phyloP scores from a whole-genome alignment of 2,113 vertebrate species.

The Ceyx margarethae region DNA sequence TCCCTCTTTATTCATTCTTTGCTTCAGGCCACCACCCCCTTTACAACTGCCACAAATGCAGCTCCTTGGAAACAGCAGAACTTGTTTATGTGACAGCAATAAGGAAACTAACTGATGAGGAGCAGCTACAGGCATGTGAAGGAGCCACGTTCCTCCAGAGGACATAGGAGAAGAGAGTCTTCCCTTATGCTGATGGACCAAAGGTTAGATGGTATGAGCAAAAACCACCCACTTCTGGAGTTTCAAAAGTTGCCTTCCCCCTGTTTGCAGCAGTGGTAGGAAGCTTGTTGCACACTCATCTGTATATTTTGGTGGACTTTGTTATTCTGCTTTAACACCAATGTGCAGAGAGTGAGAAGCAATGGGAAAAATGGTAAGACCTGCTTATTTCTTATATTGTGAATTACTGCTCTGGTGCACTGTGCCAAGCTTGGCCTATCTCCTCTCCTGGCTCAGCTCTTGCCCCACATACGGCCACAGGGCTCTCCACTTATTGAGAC shows the following conservation, averaged over 20 bases:
- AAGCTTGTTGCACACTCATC: not conserved
- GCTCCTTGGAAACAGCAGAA: slow-evolving; percentile 37
- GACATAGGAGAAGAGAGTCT: not conserved
- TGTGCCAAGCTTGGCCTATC: not conserved
- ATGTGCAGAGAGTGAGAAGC: not conserved
- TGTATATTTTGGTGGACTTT: not conserved
- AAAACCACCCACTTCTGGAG: not conserved
- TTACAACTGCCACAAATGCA: not conserved
- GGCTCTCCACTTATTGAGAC: not conserved
- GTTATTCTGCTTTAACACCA: not conserved
- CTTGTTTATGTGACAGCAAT: slow-evolving; percentile 27
- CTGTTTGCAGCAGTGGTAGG: not conserved
- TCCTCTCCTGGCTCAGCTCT: not conserved
- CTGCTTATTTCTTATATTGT: not conserved
- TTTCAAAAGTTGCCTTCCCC: not conserved
- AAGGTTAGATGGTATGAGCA: not conserved
- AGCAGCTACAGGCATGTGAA: not conserved
- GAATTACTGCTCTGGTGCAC: not conserved
- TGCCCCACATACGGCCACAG: not conserved
- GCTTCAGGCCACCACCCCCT: not conserved
- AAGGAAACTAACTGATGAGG: not conserved
- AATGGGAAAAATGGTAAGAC: not conserved
- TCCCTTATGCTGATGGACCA: accelerated
- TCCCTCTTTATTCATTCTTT: slow-evolving; percentile 4
- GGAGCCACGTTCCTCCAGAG: not conserved